Percentiles rank a stretch among this genome's conserved stretches.
Conservation (phyloP, 23 tunicate genomes). For the Corella eumyota region DNA sequence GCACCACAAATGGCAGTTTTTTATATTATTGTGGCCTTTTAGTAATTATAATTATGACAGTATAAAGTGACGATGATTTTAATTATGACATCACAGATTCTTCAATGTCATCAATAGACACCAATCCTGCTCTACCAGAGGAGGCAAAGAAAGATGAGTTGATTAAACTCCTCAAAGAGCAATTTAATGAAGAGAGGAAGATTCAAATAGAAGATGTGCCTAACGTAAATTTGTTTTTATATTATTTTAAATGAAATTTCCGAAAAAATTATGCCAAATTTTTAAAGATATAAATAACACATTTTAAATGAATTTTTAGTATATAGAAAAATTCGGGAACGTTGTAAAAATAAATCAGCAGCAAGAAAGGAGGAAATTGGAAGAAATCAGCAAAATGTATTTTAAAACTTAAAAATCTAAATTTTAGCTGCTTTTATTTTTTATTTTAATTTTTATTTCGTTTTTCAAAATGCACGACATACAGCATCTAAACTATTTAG, state of each 20-base stretch:
- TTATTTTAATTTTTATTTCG: no score
- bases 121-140: slow-evolving; percentile 56
- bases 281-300: not conserved
- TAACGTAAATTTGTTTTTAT: slow-evolving; percentile 11
- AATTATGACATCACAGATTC: no score
- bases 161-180: slow-evolving; percentile 23
- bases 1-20: no score
- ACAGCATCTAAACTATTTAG: no score
- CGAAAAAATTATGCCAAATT: not conserved
- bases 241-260: not conserved
- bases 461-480: no score
- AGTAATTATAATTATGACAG: no score
- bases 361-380: slow-evolving; percentile 24
- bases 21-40: no score
- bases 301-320: slow-evolving; percentile 16
- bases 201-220: slow-evolving; percentile 8
- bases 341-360: slow-evolving; percentile 45
- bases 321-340: slow-evolving; percentile 32
- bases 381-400: slow-evolving; percentile 18
- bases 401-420: not conserved
- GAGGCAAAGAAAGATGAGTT: slow-evolving; percentile 59
- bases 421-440: no score
- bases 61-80: no score
- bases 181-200: slow-evolving; percentile 21
- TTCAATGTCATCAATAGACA: no score